Base-by-base conservation (phyloP, 2,797 vertebrate genomes). In the Anisognathus igniventris region DNA sequence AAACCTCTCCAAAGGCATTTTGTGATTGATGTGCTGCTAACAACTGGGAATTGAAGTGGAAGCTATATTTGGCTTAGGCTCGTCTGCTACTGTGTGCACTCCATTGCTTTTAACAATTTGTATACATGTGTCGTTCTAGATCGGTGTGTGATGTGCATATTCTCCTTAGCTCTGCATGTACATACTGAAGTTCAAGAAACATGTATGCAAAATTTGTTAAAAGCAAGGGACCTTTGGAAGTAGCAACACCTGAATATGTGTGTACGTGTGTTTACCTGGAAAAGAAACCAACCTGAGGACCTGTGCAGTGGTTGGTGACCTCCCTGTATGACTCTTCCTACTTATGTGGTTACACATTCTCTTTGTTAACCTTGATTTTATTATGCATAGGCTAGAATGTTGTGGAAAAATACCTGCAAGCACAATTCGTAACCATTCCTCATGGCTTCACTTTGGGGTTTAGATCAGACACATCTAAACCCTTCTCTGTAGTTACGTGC, bases 401-500 rank as follows among this genome's bases (percentile, higher is more conserved):
- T 93, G 95, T 77, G 92, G 77, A 75, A 97, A 95, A 95, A 91
- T 64, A 90, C 75, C 94, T 70, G 95, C 97, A 92, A 98, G 93
- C 97, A 95, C 94, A 97, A 60, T 94, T 92, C 27, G 70, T 92
- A 64, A 39, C 88, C 90, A 97, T 97, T 96, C 88, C 60, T 97
- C 70, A 67, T 76, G 83, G 65, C 96, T 95, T 91, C 73, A 37
- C 93, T 47, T 51, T 18, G 86, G 94, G 95, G 88, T 96, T 96
- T 96, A 94, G 96, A 97, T 51, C 40, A 60, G 80, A 91, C 90
- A 64, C 66, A 95, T 95, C 96, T 96, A 98, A 96, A 97, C 95
- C 97, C 97, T 70, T 64, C 72, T 81, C 78, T 93, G 90, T 92
- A 81, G 81, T 85, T 88, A 9, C 1, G 56, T 96, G 96, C 97